Conservation (phyloP, 2,888 invertebrate genomes). For the Lysandra coridon region DNA sequence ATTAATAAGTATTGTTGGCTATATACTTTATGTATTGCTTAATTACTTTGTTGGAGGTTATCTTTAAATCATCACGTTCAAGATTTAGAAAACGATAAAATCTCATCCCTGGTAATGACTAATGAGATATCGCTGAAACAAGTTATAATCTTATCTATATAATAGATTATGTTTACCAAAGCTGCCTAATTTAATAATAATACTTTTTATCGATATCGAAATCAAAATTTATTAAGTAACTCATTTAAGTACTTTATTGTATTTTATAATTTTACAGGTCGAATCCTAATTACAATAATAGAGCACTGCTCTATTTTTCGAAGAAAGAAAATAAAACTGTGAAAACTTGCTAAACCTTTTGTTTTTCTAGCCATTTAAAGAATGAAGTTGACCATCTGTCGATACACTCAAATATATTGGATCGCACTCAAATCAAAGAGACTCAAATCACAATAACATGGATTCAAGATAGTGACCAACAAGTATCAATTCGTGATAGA, state of each 20-base stretch:
- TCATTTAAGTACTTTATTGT: too few relatives aligned
- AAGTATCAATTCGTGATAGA: background rate
- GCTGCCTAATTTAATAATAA: too few relatives aligned
- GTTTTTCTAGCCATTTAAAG: background rate
- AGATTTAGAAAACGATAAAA: background rate
- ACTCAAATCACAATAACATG: slow-evolving; percentile 20
- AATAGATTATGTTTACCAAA: too few relatives aligned
- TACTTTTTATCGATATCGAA: too few relatives aligned
- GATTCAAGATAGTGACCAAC: background rate
- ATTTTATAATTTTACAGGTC: too few relatives aligned
- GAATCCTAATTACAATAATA: too few relatives aligned
- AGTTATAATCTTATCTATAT: background rate
- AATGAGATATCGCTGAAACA: background rate
- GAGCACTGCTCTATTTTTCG: background rate
- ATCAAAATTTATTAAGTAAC: too few relatives aligned
- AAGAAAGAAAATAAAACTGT: background rate
- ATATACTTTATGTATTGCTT: background rate
- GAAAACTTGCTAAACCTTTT: background rate
- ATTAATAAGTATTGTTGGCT: background rate
- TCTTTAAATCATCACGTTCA: background rate
- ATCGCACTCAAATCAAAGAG: slow-evolving; percentile 18
- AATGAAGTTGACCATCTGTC: background rate
- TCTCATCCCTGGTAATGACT: background rate
- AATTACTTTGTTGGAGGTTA: background rate
- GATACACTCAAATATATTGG: slow-evolving; percentile 12